Conservation (phyloP, 2,888 invertebrate genomes). For the Dugesia japonica region DNA sequence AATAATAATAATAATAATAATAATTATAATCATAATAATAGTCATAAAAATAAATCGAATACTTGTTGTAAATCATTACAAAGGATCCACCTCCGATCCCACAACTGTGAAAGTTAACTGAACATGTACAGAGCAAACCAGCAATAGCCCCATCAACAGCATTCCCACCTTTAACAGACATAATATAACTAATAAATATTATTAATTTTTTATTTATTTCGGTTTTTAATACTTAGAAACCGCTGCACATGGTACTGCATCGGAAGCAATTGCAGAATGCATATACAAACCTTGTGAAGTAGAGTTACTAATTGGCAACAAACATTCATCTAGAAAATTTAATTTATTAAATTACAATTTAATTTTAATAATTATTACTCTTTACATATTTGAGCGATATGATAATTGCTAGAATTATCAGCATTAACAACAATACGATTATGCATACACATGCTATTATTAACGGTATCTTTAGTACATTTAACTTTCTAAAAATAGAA, state of each 20-base stretch:
- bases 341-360: no score
- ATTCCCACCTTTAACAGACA: not conserved
- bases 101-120: not conserved
- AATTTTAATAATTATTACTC: no score
- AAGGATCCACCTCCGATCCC: not conserved
- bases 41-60: not conserved
- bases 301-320: not conserved
- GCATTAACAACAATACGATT: no score
- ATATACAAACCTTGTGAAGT: not conserved
- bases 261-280: not conserved
- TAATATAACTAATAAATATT: not conserved
- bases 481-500: no score
- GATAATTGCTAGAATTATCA: no score
- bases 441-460: no score
- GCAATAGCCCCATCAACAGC: conserved; percentile 12
- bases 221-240: not conserved
- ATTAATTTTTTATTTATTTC: not conserved
- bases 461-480: no score
- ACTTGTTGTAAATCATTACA: not conserved
- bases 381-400: no score
- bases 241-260: conserved; percentile 3
- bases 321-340: not conserved
- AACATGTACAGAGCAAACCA: not conserved
- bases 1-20: no score
- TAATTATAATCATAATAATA: no score